Evolutionary conservation across 1,140 invertebrate genomes (phyloP), one percentile per base, ranked within the genome.

Genomic region (Lasioglossum baleicum): DNA sequence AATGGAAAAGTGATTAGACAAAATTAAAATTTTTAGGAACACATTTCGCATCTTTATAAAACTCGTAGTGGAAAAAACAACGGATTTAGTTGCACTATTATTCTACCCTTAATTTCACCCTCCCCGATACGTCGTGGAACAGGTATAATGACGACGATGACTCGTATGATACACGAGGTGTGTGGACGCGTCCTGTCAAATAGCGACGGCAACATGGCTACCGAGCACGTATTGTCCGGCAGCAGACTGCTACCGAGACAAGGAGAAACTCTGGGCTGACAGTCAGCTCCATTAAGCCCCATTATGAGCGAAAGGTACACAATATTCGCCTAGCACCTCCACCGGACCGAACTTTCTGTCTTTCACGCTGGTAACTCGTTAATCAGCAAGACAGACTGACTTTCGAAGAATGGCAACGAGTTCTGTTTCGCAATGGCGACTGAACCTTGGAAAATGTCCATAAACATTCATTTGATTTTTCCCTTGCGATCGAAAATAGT

Each of bases 141-240:
- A 22, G 17, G 70, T 44, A 51, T 22, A 72, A 35, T 51, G 20
- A 53, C 51, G 51, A 53, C 51, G 51, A 76, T 58, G 17, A 11
- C 11, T 13, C 22, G 40, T 58, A 44, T 35, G 35, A 35, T 31
- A 40, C 48, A 58, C 76, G 68, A 53, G 68, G 68, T 64, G 31
- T 11, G 76, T 22, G 63, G 60, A 79, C 70, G 72, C 53, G 77
- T 80, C 83, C 70, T 82, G 83, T 84, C 83, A 83, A 84, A 83
- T 84, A 85, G 82, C 77, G 84, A 69, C 61, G 63, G 81, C 82
- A 80, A 81, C 79, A 87, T 86, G 89, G 86, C 89, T 90, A 90
- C 87, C 87, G 84, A 71, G 85, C 69, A 67, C 61, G 80, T 74
- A 86, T 83, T 87, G 84, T 82, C 80, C 81, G 77, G 61, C 75